Base-by-base conservation (phyloP, 2,888 invertebrate genomes). In the Macaria notata region DNA sequence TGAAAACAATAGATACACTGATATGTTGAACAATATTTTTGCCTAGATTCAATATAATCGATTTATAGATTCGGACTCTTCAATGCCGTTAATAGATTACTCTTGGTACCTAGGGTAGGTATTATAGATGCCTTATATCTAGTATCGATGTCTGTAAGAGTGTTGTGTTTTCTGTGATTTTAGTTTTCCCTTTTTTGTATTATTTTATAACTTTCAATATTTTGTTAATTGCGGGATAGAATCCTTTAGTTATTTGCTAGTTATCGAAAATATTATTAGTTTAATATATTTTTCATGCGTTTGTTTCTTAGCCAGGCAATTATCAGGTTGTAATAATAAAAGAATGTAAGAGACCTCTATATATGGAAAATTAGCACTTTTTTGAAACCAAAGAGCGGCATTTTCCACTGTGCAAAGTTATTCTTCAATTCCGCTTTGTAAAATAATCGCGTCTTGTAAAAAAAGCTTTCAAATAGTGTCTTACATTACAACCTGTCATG, bases 141-240 rank as follows among this genome's bases (percentile, higher is more conserved):
- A 72, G 68, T 75, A 73, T 79, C 65, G 64, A 69, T 75, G 69
- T 78, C 36, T 73, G 72, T 73, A 76, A 75, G 76, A 75, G 74
- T 81, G 75, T 87, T 78, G 78, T 79, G 77, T 83, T 83, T 81
- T 85, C 86, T 88, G 88, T 90, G 88, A 88, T 90, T 87, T 78
- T 79, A 75, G 77, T 76, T 70, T 76, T 70, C 65, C 72, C 78
- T 73, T 76, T 78, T 75, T 81, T 79, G 71, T 78, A 68, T 68
- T 70, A 53, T 71, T 71, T 76, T 77, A 79, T 77, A 80, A 75
- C 78, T 81, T 74, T 74, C 75, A 73, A 19, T 69, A 75, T 72
- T 78, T 72, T 81, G 73, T 79, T 84, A 82, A 76, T 36, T 36
- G 6, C 9, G 78, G 86, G 86, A 90, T 88, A 56, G 73, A 79